Percentiles rank a stretch among this genome's conserved stretches.
Evolutionary conservation across 2,113 vertebrate genomes (phyloP).

Genomic region (Sinocyclocheilus anshuiensis): DNA sequence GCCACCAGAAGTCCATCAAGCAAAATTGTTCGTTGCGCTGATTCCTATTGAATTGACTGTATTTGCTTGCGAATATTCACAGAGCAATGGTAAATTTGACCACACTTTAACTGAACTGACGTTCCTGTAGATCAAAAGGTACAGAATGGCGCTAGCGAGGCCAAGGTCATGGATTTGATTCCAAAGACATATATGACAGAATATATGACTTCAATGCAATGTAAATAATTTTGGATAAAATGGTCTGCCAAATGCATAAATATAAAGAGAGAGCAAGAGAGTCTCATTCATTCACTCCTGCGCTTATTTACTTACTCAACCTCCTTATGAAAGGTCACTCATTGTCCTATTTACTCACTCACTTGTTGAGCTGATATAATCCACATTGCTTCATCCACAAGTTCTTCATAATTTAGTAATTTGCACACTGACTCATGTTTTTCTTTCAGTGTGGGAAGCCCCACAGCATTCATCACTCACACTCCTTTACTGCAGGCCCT

Average conservation of each 20-base stretch:
- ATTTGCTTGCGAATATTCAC: not conserved
- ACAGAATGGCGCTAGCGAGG: not conserved
- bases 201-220: not conserved
- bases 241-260: not conserved
- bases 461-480: slow-evolving; percentile 34
- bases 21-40: not conserved
- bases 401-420: slow-evolving; percentile 22
- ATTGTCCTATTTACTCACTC: not conserved
- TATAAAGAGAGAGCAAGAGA: not conserved
- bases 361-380: slow-evolving; percentile 18
- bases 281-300: not conserved
- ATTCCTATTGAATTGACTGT: not conserved
- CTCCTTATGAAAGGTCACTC: not conserved
- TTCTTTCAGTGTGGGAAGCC: slow-evolving; percentile 36
- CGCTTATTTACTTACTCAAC: not conserved
- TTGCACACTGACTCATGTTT: slow-evolving; percentile 29
- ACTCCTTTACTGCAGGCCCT: slow-evolving; percentile 25
- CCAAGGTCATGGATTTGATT: not conserved
- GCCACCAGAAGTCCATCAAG: not conserved
- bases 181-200: not conserved
- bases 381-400: slow-evolving; percentile 25
- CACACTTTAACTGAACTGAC: no score
- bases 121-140: not conserved
- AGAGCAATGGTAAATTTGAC: no score
- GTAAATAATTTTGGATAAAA: not conserved